Conservation (phyloP, 2,888 invertebrate genomes). For the Acanthococcus lagerstroemiae region DNA sequence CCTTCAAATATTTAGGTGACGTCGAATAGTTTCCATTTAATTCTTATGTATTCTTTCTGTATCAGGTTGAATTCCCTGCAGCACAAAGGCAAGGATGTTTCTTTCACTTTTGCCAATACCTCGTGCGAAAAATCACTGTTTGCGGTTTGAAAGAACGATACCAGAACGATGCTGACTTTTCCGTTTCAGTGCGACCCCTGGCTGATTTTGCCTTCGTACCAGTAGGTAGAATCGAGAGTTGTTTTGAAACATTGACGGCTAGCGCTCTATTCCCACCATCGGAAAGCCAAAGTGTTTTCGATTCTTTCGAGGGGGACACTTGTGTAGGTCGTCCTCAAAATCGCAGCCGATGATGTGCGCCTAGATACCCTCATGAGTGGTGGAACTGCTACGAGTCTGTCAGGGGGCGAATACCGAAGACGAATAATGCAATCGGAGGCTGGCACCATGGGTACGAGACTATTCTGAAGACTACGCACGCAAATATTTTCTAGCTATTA, state of each 20-base stretch:
- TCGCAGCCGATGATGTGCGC: not conserved
- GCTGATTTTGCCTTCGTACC: not conserved
- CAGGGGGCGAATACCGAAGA: no score
- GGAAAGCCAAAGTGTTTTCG: not conserved
- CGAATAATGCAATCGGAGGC: no score
- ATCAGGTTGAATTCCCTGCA: not conserved
- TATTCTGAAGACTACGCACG: not conserved
- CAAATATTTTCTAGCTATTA: not conserved
- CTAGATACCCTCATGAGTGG: no score
- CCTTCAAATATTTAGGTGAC: no score
- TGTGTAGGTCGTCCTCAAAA: not conserved
- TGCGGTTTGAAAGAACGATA: not conserved
- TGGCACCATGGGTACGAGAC: not conserved
- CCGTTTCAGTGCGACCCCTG: not conserved
- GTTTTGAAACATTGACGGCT: not conserved
- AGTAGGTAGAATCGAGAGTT: not conserved
- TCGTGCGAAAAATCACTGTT: no score
- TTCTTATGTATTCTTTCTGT: not conserved
- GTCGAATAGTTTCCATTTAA: no score
- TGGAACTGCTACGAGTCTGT: no score
- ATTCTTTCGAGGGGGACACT: not conserved
- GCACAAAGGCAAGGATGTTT: not conserved
- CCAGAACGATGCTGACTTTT: not conserved
- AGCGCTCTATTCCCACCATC: not conserved
- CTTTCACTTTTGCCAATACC: not conserved